Evolutionary conservation across 2,797 vertebrate genomes (phyloP).

Genomic region (Chrosomus eos): DNA sequence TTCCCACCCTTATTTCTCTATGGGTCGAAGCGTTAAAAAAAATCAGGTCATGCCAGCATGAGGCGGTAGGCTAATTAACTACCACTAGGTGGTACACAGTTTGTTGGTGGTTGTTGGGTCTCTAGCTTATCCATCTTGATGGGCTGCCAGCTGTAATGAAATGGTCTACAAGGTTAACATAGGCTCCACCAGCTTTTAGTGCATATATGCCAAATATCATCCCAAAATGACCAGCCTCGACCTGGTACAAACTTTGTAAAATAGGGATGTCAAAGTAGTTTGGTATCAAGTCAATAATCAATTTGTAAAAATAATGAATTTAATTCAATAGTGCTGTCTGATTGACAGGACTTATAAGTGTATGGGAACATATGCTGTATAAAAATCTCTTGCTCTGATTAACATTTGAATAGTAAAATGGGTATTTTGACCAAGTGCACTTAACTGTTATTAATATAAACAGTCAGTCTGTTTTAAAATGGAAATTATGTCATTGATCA

Average conservation of each 20-base stretch:
- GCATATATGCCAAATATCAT: neutral
- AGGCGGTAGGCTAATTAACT: neutral
- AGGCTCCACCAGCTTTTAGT: neutral
- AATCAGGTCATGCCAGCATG: neutral
- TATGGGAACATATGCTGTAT: too few relatives aligned
- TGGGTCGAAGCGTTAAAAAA: neutral
- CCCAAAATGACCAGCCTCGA: neutral
- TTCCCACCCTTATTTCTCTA: neutral
- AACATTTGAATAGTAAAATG: neutral
- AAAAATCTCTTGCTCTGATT: neutral
- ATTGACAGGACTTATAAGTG: neutral
- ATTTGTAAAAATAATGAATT: too few relatives aligned
- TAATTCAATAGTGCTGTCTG: neutral
- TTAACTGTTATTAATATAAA: neutral
- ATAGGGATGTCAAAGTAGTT: neutral
- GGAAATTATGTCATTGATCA: neutral
- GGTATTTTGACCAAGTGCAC: neutral
- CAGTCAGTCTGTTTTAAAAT: neutral
- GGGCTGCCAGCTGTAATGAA: neutral
- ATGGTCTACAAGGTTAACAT: neutral
- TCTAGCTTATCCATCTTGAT: neutral
- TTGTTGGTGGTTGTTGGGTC: neutral
- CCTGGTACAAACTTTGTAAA: neutral
- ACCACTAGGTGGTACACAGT: neutral
- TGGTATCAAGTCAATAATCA: neutral